A percentile compares a stretch with the other conserved stretches of the same genome.
Conservation (phyloP, 2,113 vertebrate genomes). For the Anarrhichthys ocellatus region DNA sequence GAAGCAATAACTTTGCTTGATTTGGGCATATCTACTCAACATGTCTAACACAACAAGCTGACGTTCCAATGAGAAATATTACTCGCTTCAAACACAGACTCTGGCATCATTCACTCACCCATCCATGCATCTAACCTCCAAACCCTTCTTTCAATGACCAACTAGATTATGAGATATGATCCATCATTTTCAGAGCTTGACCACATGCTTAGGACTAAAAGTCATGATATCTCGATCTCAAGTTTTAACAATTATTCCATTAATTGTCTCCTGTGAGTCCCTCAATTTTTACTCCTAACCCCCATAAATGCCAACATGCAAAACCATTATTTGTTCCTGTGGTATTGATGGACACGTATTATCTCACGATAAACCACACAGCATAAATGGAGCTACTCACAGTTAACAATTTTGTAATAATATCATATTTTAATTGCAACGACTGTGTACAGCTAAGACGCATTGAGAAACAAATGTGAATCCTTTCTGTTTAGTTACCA, state of each 20-base stretch:
- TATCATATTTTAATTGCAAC: not conserved
- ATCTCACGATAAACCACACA: too few relatives aligned
- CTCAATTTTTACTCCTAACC: too few relatives aligned
- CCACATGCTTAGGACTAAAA: not conserved
- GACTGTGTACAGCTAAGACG: not conserved
- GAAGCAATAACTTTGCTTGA: not conserved
- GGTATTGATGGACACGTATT: not conserved
- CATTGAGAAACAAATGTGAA: too few relatives aligned
- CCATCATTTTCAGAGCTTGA: not conserved
- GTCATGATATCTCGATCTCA: not conserved
- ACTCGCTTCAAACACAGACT: too few relatives aligned
- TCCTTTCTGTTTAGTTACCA: not conserved
- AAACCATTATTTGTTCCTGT: not conserved
- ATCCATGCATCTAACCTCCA: too few relatives aligned
- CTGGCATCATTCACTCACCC: too few relatives aligned
- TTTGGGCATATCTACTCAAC: not conserved
- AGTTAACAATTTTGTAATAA: not conserved
- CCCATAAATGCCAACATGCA: too few relatives aligned
- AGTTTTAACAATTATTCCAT: too few relatives aligned
- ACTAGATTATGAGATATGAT: too few relatives aligned
- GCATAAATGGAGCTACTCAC: not conserved
- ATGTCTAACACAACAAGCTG: not conserved
- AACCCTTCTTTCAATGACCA: too few relatives aligned
- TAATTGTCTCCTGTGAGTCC: not conserved
- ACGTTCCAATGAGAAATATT: too few relatives aligned